Percentiles rank a stretch among this genome's conserved stretches.
phyloP scores from a whole-genome alignment of 2,888 invertebrate species.

The Griposia aprilina region DNA sequence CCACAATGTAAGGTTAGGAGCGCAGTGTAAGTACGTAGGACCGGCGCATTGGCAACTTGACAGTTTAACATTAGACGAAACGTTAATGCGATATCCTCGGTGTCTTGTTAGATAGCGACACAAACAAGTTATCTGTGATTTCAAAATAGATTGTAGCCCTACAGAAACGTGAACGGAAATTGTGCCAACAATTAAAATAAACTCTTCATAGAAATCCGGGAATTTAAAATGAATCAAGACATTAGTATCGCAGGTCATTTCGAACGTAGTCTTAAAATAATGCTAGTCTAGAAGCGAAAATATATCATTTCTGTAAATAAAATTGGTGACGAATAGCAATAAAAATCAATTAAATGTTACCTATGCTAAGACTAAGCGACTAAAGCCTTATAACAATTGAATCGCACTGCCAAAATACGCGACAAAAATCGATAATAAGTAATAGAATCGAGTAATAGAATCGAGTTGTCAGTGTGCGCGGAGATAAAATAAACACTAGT shows the following conservation, averaged over 20 bases:
- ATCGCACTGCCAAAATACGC: conserved; percentile 78
- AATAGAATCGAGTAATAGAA: conserved; percentile 54
- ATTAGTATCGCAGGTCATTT: conserved; percentile 45
- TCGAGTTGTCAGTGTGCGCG: conserved; percentile 85
- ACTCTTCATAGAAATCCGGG: conserved; percentile 57
- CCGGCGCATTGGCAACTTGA: conserved; percentile 85
- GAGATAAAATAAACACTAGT: conserved; percentile 71
- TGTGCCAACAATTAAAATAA: conserved; percentile 81
- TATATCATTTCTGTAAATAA: conserved; percentile 55
- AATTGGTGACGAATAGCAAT: conserved; percentile 60
- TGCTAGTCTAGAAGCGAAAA: conserved; percentile 53
- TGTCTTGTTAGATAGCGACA: conserved; percentile 69
- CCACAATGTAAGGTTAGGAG: conserved; percentile 77
- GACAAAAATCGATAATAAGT: conserved; percentile 68
- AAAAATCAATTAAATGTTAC: conserved; percentile 59
- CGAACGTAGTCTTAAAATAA: conserved; percentile 56
- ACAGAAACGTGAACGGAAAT: conserved; percentile 78
- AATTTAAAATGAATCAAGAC: conserved; percentile 40
- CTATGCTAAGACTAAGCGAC: conserved; percentile 56
- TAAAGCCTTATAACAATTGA: conserved; percentile 56
- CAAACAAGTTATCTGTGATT: conserved; percentile 76
- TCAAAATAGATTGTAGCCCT: conserved; percentile 74
- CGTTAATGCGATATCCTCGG: conserved; percentile 18
- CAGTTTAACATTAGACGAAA: conserved; percentile 41
- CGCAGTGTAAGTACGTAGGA: conserved; percentile 76